Evolutionary conservation across 2,113 vertebrate species (phyloP), one percentile per base, ranked within the genome.

Genomic region (Bostrychus sinensis): DNA sequence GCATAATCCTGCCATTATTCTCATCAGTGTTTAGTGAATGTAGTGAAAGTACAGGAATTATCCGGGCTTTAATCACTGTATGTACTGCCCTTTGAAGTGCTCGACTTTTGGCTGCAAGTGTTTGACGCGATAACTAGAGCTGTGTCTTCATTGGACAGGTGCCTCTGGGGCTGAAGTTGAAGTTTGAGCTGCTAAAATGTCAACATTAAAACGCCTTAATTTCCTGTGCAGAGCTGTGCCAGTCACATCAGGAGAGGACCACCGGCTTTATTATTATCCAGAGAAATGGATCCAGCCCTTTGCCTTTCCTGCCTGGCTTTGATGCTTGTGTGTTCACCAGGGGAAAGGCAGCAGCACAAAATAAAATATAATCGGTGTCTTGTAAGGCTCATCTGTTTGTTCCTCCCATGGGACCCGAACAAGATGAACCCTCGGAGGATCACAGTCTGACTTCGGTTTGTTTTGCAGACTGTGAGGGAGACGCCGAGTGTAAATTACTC

Each of bases 371-470:
- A 62, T 50, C 5, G 28, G 42, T 20, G 41, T 59, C 70, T 75
- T 70, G 77, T 78, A 42, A 54, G 56, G 17, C 57, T 70, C 45
- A 55, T 78, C 34, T 82, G 69, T 69, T 75, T 57, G 68, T 77
- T 77, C 62, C 61, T 85, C 80, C 78, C 41, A 56, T 76, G 78
- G 72, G 84, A 84, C 62, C 41, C 16, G 32, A 61, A 14, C 42
- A 39, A 10, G 10, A 20, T 10, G 42, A 78, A 60, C 37, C 41
- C 78, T 54, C 64, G 7, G 1, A 61, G 66, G 70, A 82, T 62
- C 57, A 20, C 12, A 60, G 55, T 64, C 37, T 56, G 78, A 82
- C 41, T 53, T 51, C 38, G 63, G 28, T 81, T 81, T 67, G 63
- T 84, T 86, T 77, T 70, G 54, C 46, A 61, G 48, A 66, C 62